Base-by-base conservation (phyloP, 2,113 vertebrate genomes). In the Nanorana parkeri region DNA sequence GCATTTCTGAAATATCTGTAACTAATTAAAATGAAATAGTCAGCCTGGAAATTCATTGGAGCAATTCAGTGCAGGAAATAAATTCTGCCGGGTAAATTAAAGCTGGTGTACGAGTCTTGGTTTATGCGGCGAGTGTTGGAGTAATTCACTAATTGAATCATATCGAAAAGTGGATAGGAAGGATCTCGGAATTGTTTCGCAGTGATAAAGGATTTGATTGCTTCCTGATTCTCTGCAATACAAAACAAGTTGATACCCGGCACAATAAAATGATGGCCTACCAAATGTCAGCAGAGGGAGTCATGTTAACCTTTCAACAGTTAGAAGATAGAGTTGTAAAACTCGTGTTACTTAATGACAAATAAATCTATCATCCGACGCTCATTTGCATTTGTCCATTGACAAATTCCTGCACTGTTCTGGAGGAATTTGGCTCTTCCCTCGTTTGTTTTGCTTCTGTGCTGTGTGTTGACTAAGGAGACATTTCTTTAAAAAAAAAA, bases 241-340 rank as follows among this genome's bases (percentile, higher is more conserved):
- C 87, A 87, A 82, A 85, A 86, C 76, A 84, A 61, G 68, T 86
- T 77, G 75, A 82, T 84, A 84, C 87, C 84, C 84, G 76, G 77
- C 83, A 83, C 72, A 80, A 80, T 77, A 85, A 79, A 84, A 85
- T 80, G 56, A 71, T 52, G 69, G 84, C 83, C 64, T 41, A 83
- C 80, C 80, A 83, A 83, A 83, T 87, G 86, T 87, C 89, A 87
- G 88, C 87, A 87, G 84, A 84, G 89, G 89, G 85, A 85, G 87
- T 90, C 88, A 89, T 87, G 89, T 88, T 89, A 90, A 89, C 90
- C 91, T 91, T 90, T 92, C 90, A 90, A 89, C 91, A 92, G 67
- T 90, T 90, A 87, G 91, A 86, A 89, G 88, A 88, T 89, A 68
- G 80, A 83, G 80, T 60, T 82, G 80, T 83, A 83, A 83, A 83